Base-by-base conservation (phyloP, 2,113 vertebrate species). In the Ellobius talpinus region DNA sequence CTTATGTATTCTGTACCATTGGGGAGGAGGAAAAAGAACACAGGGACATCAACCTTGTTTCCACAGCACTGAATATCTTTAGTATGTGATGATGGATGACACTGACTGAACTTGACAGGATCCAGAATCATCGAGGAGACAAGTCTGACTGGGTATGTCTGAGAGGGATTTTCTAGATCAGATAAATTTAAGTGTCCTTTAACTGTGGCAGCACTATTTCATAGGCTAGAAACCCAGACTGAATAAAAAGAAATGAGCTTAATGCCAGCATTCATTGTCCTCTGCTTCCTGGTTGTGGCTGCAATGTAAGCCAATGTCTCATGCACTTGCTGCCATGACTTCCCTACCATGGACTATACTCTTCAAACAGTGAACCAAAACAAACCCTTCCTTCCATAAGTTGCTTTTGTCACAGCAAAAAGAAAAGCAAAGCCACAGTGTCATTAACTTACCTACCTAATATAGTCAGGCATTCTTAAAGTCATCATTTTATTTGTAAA, bases 401-500 rank as follows among this genome's bases (percentile, higher is more conserved):
- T 42, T 23, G 12, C 39, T 45, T 50, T 31, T 33, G 45, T 50
- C 45, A 47, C 26, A 47, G 74, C 24, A 50, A 47, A 45, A 77
- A 77, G 74, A 78, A 42, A 72, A 33, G 2, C 26, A 47, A 29
- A 81, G 70, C 42, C 76, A 77, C 73, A 89, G 45, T 36, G 55
- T 66, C 58, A 24, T 74, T 66, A 76, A 82, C 61, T 70, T 90
- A 52, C 45, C 31, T 91, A 88, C 84, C n/a, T 55, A 82, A 66
- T 31, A n/a, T 11, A 82, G 26, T 36, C 79, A 92, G 42, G 31
- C 47, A 24, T 73, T 50, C 42, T 82, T 82, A 39, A 78, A 39
- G 31, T 89, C 70, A 65, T 65, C 61, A 72, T 74, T 87, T 91
- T 87, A 84, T 84, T 91, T 85, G 68, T 65, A 79, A 93, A 73